phyloP scores from a whole-genome alignment of 2,888 invertebrate species.

The Tachina fera region DNA sequence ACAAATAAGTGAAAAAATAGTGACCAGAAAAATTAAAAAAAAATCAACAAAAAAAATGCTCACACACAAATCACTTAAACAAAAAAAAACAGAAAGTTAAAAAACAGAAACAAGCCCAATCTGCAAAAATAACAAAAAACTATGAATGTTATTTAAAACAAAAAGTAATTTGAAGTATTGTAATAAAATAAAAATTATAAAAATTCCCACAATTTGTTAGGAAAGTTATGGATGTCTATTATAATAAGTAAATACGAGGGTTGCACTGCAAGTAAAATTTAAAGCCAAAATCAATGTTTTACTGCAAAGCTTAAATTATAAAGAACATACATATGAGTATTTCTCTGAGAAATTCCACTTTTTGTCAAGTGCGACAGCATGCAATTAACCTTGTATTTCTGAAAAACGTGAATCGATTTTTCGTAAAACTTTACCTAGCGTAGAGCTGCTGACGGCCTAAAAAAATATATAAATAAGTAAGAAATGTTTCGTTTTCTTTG shows the following conservation, averaged over 20 bases:
- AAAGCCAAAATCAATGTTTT: not conserved
- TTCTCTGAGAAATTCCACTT: too few species aligned
- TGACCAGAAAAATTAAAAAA: constrained; percentile 40
- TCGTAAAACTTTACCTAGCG: too few species aligned
- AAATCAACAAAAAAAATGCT: constrained; percentile 16
- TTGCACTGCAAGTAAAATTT: not conserved
- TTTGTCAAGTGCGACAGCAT: too few species aligned
- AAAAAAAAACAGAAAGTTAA: constrained; percentile 23
- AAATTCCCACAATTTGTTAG: constrained; percentile 44
- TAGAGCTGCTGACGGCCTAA: too few species aligned
- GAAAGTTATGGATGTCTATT: not conserved
- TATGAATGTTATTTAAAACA: not conserved
- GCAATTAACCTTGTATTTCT: too few species aligned
- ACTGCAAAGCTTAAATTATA: too few species aligned
- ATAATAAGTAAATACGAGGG: constrained; percentile 31
- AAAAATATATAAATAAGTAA: too few species aligned
- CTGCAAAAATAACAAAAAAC: constrained; percentile 25
- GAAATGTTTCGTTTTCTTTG: too few species aligned
- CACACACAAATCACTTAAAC: constrained; percentile 57
- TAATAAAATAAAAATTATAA: not conserved
- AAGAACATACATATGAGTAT: too few species aligned
- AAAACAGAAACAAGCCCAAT: constrained; percentile 20
- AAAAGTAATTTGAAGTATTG: not conserved
- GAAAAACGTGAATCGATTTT: too few species aligned
- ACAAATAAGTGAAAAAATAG: constrained; percentile 32